Evolutionary conservation across 2,113 vertebrate species (phyloP).

Genomic region (Rallus limicola): DNA sequence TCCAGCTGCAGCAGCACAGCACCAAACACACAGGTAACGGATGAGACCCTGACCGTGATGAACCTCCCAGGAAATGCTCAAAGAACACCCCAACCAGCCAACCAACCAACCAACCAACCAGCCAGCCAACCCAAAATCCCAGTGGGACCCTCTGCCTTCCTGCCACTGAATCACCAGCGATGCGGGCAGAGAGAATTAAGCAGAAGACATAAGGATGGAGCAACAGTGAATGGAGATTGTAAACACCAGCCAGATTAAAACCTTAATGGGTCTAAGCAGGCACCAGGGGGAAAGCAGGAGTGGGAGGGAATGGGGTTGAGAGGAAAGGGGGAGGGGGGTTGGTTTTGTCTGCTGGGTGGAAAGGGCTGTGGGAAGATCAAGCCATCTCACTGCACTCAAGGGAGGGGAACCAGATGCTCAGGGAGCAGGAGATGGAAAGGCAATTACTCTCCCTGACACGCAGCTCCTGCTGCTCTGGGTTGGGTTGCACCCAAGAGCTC

Average conservation of each 20-base stretch:
- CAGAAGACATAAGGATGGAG: neutral
- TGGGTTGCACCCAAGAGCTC: neutral
- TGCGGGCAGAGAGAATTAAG: neutral
- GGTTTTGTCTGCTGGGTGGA: neutral
- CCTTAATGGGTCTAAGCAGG: neutral
- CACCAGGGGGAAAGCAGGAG: neutral
- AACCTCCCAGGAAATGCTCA: neutral
- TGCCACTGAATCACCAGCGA: neutral
- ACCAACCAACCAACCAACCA: neutral
- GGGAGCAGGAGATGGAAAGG: neutral
- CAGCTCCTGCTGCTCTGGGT: neutral
- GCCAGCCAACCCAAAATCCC: neutral
- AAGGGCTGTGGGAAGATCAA: neutral
- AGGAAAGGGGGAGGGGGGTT: neutral
- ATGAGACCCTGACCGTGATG: neutral
- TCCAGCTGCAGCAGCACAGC: neutral
- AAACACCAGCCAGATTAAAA: neutral
- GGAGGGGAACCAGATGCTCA: neutral
- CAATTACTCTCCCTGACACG: fast-evolving
- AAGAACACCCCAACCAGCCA: neutral
- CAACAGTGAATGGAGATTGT: neutral
- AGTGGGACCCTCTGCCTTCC: neutral
- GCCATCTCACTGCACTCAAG: neutral
- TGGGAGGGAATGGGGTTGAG: neutral
- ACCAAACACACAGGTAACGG: neutral